These are phyloP conservation scores for Neomicropteryx cornuta DNA, from an alignment of 1,140 invertebrate genomes.

Conservation along the genomic window DNA sequence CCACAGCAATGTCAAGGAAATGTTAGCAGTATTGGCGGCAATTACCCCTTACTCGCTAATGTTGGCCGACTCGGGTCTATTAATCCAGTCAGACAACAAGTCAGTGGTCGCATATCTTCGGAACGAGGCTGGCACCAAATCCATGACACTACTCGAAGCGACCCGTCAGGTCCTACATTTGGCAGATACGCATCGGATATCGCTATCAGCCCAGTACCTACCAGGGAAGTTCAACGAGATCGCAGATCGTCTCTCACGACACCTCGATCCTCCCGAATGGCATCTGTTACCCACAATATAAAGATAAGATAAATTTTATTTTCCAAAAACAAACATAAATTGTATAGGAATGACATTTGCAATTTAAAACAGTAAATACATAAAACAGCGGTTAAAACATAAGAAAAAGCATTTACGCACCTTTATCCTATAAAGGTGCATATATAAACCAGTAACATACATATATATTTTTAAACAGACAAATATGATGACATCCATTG, in stretches of 20 bases:
- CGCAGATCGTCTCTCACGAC: conserved; percentile 15
- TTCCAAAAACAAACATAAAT: no score
- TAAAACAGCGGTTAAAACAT: no score
- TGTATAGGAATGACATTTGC: no score
- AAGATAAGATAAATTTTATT: no score
- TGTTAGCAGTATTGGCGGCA: conserved; percentile 17
- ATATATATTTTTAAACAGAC: no score
- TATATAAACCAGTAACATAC: no score
- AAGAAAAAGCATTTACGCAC: no score
- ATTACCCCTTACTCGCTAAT: conserved; percentile 5
- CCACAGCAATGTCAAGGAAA: conserved; percentile 22
- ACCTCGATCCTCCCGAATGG: conserved; percentile 11
- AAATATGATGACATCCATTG: no score
- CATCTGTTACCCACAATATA: conserved; percentile 8
- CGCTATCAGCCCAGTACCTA: conserved; percentile 10
- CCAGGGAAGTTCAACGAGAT: conserved; percentile 14
- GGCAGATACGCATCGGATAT: conserved; percentile 4
- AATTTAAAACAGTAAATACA: no score
- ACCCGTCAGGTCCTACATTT: conserved; percentile 6
- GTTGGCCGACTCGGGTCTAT: conserved; percentile 8
- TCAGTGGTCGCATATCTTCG: conserved; percentile 15
- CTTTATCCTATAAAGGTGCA: no score
- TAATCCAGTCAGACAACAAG: conserved; percentile 18
- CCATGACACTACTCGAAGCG: conserved; percentile 6
- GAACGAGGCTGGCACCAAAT: conserved; percentile 15